Evolutionary conservation across 1,140 invertebrate species (phyloP).

Genomic region (Rhagoletis zephyria): DNA sequence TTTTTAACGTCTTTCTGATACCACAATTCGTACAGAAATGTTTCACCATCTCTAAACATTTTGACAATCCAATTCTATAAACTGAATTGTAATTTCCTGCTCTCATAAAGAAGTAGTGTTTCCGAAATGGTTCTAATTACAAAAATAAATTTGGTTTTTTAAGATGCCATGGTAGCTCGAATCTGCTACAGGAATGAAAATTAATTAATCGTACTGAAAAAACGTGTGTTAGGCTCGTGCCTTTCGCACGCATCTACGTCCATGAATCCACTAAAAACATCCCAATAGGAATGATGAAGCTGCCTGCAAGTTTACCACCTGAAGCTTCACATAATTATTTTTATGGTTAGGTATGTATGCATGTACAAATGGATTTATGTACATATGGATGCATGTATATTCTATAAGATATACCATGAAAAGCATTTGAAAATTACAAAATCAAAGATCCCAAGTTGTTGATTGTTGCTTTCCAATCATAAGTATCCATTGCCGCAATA

Average conservation of each 20-base stretch:
- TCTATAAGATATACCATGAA: no score
- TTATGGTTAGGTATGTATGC: no score
- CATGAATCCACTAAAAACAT: not conserved
- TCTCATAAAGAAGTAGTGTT: slow-evolving; percentile 11
- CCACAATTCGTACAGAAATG: no score
- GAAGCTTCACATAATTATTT: no score
- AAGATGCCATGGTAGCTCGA: not conserved
- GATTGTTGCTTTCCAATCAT: no score
- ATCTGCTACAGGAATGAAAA: slow-evolving; percentile 22
- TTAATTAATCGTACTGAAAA: slow-evolving; percentile 46
- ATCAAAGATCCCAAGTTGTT: no score
- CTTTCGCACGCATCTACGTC: slow-evolving; percentile 55
- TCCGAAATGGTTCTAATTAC: slow-evolving; percentile 28
- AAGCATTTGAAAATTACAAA: no score
- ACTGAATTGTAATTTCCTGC: slow-evolving; percentile 47
- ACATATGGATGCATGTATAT: no score
- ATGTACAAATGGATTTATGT: no score
- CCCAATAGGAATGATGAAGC: not conserved
- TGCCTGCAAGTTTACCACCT: no score
- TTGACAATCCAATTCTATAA: slow-evolving; percentile 47
- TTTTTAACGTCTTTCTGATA: no score
- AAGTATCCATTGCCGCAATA: no score
- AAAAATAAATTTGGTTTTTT: slow-evolving; percentile 40
- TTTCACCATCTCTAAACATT: not conserved
- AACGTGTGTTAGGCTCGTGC: slow-evolving; percentile 73